Conservation (phyloP, 2,113 vertebrate genomes). For the Heterocephalus glaber region DNA sequence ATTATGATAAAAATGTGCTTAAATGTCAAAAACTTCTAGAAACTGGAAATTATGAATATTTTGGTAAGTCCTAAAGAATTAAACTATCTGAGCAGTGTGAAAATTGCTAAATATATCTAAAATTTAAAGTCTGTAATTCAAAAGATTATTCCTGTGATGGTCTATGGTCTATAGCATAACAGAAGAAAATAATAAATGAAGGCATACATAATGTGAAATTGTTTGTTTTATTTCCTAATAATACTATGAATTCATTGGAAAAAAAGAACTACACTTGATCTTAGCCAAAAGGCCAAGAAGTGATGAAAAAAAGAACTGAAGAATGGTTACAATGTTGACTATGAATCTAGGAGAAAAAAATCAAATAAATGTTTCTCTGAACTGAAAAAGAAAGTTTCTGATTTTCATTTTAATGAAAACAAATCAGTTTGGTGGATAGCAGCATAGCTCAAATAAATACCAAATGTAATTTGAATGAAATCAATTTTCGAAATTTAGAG, state of each 20-base stretch:
- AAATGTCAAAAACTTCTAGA: background rate
- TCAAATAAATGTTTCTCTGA: constrained; percentile 2
- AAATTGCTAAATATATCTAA: background rate
- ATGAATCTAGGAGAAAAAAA: constrained; percentile 9
- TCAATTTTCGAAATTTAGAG: constrained; percentile 45
- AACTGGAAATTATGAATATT: background rate
- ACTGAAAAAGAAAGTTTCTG: constrained; percentile 2
- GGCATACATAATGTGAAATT: background rate
- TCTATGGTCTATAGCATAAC: background rate
- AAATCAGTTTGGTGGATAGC: constrained; percentile 40
- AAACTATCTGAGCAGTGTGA: background rate
- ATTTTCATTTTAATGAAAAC: constrained; percentile 60
- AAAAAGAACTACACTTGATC: no score
- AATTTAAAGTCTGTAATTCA: background rate
- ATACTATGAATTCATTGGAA: background rate
- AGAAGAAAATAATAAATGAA: background rate
- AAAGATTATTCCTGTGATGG: background rate
- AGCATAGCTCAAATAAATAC: constrained; percentile 46
- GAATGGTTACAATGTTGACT: background rate
- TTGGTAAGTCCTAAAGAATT: background rate
- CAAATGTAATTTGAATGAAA: constrained; percentile 59
- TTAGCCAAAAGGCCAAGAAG: no score
- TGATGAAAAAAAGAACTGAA: background rate
- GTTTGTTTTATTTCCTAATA: background rate
- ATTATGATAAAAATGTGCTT: background rate